Evolutionary conservation across 2,797 vertebrate genomes (phyloP).

Genomic region (Vultur gryphus): DNA sequence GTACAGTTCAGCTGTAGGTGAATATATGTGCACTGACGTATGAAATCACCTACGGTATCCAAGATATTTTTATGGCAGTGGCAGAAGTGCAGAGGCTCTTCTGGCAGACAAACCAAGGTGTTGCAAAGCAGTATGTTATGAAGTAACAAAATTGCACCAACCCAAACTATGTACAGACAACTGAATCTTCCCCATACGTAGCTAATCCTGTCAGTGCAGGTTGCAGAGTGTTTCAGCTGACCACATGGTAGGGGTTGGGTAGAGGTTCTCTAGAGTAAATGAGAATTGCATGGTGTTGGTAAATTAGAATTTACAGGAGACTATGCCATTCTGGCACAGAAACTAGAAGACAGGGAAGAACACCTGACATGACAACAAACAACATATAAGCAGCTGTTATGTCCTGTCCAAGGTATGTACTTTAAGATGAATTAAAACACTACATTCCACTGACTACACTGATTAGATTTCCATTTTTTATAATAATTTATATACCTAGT

Average conservation of each 20-base stretch:
- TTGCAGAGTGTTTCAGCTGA: not conserved
- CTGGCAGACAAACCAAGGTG: not conserved
- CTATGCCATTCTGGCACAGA: not conserved
- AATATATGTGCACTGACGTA: not conserved
- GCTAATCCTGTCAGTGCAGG: not conserved
- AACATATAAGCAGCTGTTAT: not conserved
- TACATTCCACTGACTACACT: not conserved
- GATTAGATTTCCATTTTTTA: not conserved
- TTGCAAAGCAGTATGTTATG: not conserved
- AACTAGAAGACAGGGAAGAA: not conserved
- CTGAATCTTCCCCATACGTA: not conserved
- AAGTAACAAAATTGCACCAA: not conserved
- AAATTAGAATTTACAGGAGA: not conserved
- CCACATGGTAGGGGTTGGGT: not conserved
- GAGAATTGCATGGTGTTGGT: not conserved
- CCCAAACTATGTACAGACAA: not conserved
- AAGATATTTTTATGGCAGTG: not conserved
- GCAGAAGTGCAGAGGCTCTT: not conserved
- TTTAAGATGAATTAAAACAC: not conserved
- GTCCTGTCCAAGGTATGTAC: not conserved
- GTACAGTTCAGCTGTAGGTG: not conserved
- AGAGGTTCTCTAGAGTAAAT: not conserved
- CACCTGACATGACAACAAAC: not conserved
- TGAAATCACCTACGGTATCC: not conserved
- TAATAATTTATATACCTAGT: not conserved